Evolutionary conservation across 1,140 invertebrate species (phyloP), one percentile per base, ranked within the genome.

Genomic region (Achatina immaculata): DNA sequence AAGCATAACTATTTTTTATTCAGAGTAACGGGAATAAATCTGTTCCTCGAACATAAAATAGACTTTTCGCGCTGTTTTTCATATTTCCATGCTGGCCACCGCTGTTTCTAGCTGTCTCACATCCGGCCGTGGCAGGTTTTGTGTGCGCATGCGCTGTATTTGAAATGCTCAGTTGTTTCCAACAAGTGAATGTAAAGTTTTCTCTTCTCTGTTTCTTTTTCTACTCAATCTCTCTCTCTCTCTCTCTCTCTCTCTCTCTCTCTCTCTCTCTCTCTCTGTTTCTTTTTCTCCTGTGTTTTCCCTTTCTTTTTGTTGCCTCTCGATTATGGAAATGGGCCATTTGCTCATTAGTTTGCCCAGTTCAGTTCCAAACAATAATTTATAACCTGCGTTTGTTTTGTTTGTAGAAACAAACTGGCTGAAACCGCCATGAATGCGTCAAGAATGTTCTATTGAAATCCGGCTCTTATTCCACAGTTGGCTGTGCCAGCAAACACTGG

Each of bases 231-330:
- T 77, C 51, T 62, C 24, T 77, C 75, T 58, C 31, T 62, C 24
- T 77, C 75, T 77, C 51, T 62, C 31, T 65, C 75, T 77, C 31
- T 62, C 31, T 62, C 75, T 77, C 31, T 62, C 51, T 77, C 48
- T 77, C 55, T 62, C 31, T 62, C 75, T 75, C 40, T 48, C 43
- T 48, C 40, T 75, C 73, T 75, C 40, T 75, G 24, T 48, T 75
- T 48, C 21, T 42, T 75, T 34, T 75, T 42, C 45, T 42, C n/a
- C 72, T 75, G 3, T 48, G 21, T 43, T 34, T 75, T 75, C 72
- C 43, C 24, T 48, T 42, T 48, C 40, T 75, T 42, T 48, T 31
- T 75, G 7, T 16, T 75, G 3, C 43, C 43, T 48, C 31, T 72
- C 34, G 31, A 9, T 72, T 14, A 55, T 2, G 24, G 21, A 9